Conservation (phyloP, 2,888 invertebrate genomes). For the Corythucha ciliata region DNA sequence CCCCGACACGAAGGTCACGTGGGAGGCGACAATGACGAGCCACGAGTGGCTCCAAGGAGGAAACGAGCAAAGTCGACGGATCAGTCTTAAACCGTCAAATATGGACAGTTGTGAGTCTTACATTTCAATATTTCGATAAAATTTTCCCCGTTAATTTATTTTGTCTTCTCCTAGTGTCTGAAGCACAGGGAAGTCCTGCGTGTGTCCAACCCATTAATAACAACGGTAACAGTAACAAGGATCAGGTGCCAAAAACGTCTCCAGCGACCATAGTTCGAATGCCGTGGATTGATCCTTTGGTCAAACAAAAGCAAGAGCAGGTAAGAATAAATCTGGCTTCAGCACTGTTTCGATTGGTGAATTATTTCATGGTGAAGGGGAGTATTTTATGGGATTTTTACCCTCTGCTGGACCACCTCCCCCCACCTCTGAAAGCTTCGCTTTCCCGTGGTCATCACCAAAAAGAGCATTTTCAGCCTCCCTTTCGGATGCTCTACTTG, state of each 20-base stretch:
- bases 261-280: slow-evolving; percentile 18
- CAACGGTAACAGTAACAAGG: too few relatives aligned
- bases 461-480: not conserved
- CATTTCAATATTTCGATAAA: not conserved
- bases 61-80: slow-evolving; percentile 51
- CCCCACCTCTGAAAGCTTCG: not conserved
- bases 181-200: slow-evolving; percentile 44
- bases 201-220: slow-evolving; percentile 15
- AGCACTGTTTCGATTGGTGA: too few relatives aligned
- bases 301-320: slow-evolving; percentile 46
- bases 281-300: slow-evolving; percentile 35
- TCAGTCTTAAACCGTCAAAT: slow-evolving; percentile 74
- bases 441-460: too few relatives aligned
- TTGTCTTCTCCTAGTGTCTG: slow-evolving; percentile 41
- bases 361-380: too few relatives aligned
- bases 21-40: slow-evolving; percentile 66
- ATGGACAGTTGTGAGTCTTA: slow-evolving; percentile 68
- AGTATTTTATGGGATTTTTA: too few relatives aligned
- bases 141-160: not conserved
- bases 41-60: slow-evolving; percentile 69
- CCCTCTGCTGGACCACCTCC: too few relatives aligned
- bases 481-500: too few relatives aligned
- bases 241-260: slow-evolving; percentile 18
- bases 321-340: slow-evolving; percentile 38
- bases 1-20: slow-evolving; percentile 81